phyloP scores from a whole-genome alignment of 2,888 invertebrate genomes.

The Orchesellides sinensis region DNA sequence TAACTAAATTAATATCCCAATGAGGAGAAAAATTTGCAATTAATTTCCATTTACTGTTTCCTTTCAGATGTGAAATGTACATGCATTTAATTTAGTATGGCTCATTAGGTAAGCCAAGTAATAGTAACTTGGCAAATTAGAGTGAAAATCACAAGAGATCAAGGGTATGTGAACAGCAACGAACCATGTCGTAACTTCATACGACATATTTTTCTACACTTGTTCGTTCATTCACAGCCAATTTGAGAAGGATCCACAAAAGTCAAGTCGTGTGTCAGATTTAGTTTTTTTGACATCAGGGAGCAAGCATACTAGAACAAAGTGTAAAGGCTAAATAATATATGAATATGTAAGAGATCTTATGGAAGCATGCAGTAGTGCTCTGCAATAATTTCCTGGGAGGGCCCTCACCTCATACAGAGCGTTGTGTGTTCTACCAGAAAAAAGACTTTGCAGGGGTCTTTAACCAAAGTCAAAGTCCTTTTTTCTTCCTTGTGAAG shows the following conservation, averaged over 20 bases:
- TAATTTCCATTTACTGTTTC: no score
- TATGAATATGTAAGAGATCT: no score
- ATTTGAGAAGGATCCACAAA: conserved; percentile 7
- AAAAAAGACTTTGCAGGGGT: conserved; percentile 47
- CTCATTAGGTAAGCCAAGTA: conserved; percentile 32
- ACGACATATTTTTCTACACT: neutral
- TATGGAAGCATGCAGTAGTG: neutral
- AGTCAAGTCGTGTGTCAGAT: conserved; percentile 45
- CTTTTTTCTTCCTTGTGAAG: conserved; percentile 45
- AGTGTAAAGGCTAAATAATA: neutral
- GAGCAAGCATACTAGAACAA: conserved; percentile 1
- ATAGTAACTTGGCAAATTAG: conserved; percentile 34
- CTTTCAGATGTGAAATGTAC: no score
- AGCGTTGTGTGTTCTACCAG: conserved; percentile 26
- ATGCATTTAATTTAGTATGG: no score
- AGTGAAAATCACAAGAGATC: neutral
- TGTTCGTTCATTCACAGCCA: neutral
- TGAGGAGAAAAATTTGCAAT: no score
- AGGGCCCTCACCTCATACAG: conserved; percentile 48
- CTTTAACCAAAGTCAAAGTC: conserved; percentile 50
- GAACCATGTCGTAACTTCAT: neutral
- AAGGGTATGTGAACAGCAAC: neutral
- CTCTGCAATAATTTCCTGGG: conserved; percentile 52
- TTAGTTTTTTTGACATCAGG: conserved; percentile 41
- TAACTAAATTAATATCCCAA: no score